phyloP scores from a whole-genome alignment of 2,113 vertebrate species.

The Thalassarche chlororhynchos region DNA sequence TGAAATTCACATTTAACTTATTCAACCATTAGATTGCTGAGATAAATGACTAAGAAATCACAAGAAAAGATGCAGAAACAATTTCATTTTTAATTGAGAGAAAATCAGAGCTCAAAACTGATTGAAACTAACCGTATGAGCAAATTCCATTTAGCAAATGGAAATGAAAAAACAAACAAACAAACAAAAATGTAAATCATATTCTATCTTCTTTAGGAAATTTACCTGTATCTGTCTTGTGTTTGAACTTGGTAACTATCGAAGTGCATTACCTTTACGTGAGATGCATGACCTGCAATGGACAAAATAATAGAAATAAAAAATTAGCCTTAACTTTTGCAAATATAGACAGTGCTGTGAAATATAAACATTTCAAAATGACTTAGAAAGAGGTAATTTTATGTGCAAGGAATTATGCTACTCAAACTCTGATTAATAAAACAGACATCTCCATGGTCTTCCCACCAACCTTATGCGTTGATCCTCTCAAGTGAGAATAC shows the following conservation, averaged over 20 bases:
- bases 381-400: not conserved
- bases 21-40: conserved; percentile 22
- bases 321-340: not conserved
- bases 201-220: not conserved
- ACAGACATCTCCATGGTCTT: not conserved
- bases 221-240: not conserved
- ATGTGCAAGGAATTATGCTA: not conserved
- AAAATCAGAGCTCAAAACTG: conserved; percentile 18
- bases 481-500: not conserved
- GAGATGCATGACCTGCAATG: not conserved
- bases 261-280: not conserved
- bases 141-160: conserved; percentile 16
- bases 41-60: conserved; percentile 7
- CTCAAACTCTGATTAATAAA: not conserved
- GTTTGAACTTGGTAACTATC: not conserved
- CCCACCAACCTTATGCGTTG: not conserved
- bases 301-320: not conserved
- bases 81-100: conserved; percentile 27
- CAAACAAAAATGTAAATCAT: not conserved
- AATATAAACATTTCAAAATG: not conserved
- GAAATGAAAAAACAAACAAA: not conserved
- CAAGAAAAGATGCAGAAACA: conserved; percentile 23
- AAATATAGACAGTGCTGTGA: not conserved
- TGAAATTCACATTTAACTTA: conserved; percentile 29
- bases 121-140: conserved; percentile 2